Percentiles rank a stretch among this genome's conserved stretches.
Evolutionary conservation across 1,140 invertebrate species (phyloP).

Genomic region (Penaeus chinensis): DNA sequence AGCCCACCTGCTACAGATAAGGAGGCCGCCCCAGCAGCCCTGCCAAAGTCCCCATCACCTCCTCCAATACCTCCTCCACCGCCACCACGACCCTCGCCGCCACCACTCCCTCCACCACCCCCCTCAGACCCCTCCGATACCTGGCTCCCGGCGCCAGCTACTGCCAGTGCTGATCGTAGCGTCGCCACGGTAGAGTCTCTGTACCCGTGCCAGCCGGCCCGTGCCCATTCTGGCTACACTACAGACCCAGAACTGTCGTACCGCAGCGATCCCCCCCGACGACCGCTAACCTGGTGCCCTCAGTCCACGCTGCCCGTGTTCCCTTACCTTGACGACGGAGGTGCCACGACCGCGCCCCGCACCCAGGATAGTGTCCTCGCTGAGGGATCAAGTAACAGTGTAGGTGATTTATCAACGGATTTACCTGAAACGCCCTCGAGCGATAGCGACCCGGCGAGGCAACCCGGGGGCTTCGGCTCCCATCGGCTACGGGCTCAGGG

Average conservation of each 20-base stretch:
- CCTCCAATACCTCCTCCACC: not conserved
- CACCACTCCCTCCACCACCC: constrained; percentile 36
- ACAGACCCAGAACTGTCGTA: constrained; percentile 44
- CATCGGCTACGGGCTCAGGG: constrained; percentile 55
- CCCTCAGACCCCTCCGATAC: constrained; percentile 30
- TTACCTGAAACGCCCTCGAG: too few relatives aligned
- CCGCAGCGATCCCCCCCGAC: constrained; percentile 21
- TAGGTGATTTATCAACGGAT: too few relatives aligned
- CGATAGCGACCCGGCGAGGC: constrained; percentile 9
- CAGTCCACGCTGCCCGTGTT: constrained; percentile 36
- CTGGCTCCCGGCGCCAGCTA: constrained; percentile 41
- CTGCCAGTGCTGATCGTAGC: constrained; percentile 58
- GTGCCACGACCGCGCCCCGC: not conserved
- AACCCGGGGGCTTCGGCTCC: constrained; percentile 6
- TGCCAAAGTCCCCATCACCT: constrained; percentile 4
- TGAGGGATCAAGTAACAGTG: too few relatives aligned
- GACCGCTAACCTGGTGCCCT: constrained; percentile 35
- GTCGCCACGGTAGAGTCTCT: constrained; percentile 50
- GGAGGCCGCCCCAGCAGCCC: constrained; percentile 21
- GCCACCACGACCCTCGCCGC: constrained; percentile 22
- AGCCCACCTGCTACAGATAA: constrained; percentile 1
- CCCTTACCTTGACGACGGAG: not conserved
- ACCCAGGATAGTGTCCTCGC: not conserved
- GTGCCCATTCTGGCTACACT: constrained; percentile 45
- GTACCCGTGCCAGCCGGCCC: constrained; percentile 39